These are phyloP conservation scores for Drosophila varians DNA, from an alignment of 1,140 invertebrate genomes.

Conservation along the genomic window DNA sequence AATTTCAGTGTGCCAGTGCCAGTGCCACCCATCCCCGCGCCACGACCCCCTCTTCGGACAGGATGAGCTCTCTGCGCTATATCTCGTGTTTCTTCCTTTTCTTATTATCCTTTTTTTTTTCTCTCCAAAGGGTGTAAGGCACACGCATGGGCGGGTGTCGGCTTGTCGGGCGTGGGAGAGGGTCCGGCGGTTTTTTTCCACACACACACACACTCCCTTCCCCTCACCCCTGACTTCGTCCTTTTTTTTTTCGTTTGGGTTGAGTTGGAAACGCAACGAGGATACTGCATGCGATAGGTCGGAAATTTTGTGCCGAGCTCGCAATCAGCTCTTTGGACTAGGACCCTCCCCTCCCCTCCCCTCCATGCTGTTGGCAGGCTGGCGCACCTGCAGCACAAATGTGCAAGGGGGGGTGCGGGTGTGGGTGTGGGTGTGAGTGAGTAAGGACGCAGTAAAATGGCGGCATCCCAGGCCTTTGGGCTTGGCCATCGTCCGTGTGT, in stretches of 20 bases:
- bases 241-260: conserved; percentile 6
- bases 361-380: background rate
- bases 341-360: background rate
- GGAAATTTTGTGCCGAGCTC: conserved; percentile 67
- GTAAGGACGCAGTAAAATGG: conserved; percentile 74
- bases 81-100: background rate
- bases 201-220: background rate
- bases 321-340: conserved; percentile 65
- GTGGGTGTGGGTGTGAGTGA: background rate
- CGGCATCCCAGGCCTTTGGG: conserved; percentile 63
- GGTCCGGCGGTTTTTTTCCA: background rate
- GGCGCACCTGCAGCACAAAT: conserved; percentile 72
- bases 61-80: conserved; percentile 26
- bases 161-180: background rate
- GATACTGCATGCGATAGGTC: conserved; percentile 80
- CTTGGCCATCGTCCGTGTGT: conserved; percentile 48
- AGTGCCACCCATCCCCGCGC: too few relatives aligned
- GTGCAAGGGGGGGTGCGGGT: conserved; percentile 42
- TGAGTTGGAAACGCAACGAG: conserved; percentile 66
- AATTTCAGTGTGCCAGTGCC: conserved; percentile 60
- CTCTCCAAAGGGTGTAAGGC: background rate
- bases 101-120: background rate
- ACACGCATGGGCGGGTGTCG: background rate
- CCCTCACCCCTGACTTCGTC: background rate
- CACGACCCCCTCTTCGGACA: too few relatives aligned